Evolutionary conservation across 2,113 vertebrate species (phyloP).

Genomic region (Ploceus nigricollis): DNA sequence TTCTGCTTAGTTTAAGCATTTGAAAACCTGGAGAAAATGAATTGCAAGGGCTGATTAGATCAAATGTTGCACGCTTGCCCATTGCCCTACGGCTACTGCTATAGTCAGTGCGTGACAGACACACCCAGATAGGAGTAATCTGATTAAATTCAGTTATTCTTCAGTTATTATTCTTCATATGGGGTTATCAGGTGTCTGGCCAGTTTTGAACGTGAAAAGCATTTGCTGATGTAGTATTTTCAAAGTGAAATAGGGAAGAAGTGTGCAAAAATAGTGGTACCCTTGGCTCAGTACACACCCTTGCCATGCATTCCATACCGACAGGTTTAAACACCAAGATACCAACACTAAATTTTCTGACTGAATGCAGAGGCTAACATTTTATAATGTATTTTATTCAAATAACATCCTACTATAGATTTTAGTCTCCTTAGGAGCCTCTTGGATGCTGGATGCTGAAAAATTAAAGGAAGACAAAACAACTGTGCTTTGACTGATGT

Average conservation of each 20-base stretch:
- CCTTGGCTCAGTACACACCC: background rate
- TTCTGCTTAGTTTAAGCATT: background rate
- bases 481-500: background rate
- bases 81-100: background rate
- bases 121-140: background rate
- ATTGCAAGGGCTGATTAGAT: background rate
- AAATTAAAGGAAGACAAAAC: conserved; percentile 32
- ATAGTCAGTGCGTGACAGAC: background rate
- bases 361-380: background rate
- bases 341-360: background rate
- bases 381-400: background rate
- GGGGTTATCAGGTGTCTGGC: background rate
- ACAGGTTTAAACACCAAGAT: background rate
- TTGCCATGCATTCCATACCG: background rate
- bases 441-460: background rate
- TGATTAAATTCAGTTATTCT: background rate
- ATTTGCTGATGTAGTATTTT: background rate
- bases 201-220: background rate
- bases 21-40: background rate
- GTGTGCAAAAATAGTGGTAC: background rate
- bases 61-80: background rate
- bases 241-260: background rate
- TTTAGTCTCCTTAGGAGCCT: conserved; percentile 26
- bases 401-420: conserved; percentile 18
- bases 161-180: background rate